Evolutionary conservation across 2,797 vertebrate genomes (phyloP).

Genomic region (Sarcoramphus papa): DNA sequence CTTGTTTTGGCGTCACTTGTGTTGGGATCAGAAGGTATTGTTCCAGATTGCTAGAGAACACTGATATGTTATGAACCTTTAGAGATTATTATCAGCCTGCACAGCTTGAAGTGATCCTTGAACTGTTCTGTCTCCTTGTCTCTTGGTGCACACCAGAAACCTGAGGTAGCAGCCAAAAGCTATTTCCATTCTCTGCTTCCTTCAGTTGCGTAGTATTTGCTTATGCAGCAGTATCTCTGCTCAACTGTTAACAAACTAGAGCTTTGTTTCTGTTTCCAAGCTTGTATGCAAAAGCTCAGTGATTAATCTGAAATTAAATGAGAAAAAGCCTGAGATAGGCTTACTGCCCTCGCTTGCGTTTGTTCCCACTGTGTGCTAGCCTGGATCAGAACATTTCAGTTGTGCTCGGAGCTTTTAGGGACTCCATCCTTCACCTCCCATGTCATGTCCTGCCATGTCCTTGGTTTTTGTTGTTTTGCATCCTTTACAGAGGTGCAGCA

Average conservation of each 20-base stretch:
- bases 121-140: background rate
- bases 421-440: background rate
- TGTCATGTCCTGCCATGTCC: accelerated
- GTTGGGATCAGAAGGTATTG: background rate
- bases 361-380: background rate
- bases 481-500: background rate
- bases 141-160: background rate
- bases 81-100: background rate
- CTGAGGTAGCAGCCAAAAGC: background rate
- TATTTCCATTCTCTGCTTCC: background rate
- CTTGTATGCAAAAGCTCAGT: background rate
- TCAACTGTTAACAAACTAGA: background rate
- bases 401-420: background rate
- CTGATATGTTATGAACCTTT: background rate
- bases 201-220: background rate
- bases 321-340: background rate
- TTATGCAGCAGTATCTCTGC: background rate
- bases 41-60: background rate
- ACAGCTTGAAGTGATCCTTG: background rate
- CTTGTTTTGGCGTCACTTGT: background rate
- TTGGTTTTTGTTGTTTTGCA: background rate
- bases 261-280: background rate
- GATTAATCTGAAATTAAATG: background rate
- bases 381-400: background rate
- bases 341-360: background rate